Evolutionary conservation across 2,888 invertebrate genomes (phyloP).

Genomic region (Ennomos quercinarius): DNA sequence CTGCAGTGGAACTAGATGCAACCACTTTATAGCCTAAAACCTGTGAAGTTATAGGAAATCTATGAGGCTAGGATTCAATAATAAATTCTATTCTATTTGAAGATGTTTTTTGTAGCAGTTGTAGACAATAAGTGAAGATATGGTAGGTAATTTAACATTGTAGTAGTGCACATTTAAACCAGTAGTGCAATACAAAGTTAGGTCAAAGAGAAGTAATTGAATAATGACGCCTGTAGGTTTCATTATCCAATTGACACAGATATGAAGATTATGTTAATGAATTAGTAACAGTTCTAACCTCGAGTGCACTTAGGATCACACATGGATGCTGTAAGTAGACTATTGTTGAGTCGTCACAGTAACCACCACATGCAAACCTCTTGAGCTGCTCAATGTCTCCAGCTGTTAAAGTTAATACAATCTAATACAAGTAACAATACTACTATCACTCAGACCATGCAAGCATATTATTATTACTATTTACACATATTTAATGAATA

Average conservation of each 20-base stretch:
- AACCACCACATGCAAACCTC: conserved; percentile 93
- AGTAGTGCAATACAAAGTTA: conserved; percentile 7
- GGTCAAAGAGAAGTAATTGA: not conserved
- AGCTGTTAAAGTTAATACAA: conserved; percentile 74
- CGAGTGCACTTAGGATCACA: conserved; percentile 93
- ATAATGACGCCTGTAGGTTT: conserved; percentile 8
- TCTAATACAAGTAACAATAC: not conserved
- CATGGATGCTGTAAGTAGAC: conserved; percentile 95
- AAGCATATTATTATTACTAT: conserved; percentile 8
- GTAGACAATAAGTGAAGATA: not conserved
- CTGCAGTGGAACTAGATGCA: conserved; percentile 93
- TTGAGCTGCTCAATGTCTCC: conserved; percentile 93
- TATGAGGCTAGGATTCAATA: too few relatives aligned
- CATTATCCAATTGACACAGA: conserved; percentile 20
- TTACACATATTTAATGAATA: too few relatives aligned
- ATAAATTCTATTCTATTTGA: not conserved
- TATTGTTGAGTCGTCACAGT: conserved; percentile 93
- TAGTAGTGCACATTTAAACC: conserved; percentile 2
- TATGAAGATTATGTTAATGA: conserved; percentile 15
- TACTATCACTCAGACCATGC: not conserved
- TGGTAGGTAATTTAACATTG: not conserved
- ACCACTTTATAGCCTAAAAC: conserved; percentile 95
- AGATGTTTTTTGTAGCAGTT: not conserved
- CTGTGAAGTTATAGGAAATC: conserved; percentile 61
- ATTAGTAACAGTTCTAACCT: conserved; percentile 74